These are phyloP conservation scores for Microcebus jonahi DNA, from an alignment of 2,113 vertebrate species.

Conservation along the genomic window DNA sequence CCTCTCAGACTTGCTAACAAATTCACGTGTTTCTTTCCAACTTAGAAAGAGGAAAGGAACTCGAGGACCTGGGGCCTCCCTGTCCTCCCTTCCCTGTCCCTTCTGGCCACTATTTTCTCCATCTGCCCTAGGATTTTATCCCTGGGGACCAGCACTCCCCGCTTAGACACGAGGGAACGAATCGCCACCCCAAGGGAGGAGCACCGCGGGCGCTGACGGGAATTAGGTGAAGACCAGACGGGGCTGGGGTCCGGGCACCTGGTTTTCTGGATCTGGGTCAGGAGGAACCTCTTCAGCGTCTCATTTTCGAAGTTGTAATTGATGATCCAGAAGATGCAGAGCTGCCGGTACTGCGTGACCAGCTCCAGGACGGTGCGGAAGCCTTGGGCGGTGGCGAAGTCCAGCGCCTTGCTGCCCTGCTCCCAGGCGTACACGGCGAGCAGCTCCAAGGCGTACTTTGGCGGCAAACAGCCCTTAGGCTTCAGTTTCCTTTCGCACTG, in stretches of 20 bases:
- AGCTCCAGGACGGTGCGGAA: conserved; percentile 69
- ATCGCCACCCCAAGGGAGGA: neutral
- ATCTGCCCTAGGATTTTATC: neutral
- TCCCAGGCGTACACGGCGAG: conserved; percentile 71
- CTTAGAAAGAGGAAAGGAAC: neutral
- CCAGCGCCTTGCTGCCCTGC: neutral
- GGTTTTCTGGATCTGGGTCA: conserved; percentile 58
- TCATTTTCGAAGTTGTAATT: conserved; percentile 59
- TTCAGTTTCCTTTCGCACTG: conserved; percentile 60
- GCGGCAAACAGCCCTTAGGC: conserved; percentile 40
- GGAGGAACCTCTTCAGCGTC: neutral
- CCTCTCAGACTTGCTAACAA: neutral
- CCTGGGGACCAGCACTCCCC: neutral
- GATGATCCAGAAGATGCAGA: conserved; percentile 70
- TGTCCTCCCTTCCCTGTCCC: neutral
- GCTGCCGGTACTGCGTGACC: conserved; percentile 40
- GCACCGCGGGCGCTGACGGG: neutral
- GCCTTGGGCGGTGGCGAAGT: conserved; percentile 1
- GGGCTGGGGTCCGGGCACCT: conserved; percentile 1
- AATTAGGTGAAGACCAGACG: neutral
- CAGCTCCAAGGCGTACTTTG: conserved; percentile 62
- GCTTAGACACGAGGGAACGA: neutral
- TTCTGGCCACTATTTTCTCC: neutral
- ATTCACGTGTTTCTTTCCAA: neutral
- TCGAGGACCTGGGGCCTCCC: neutral